Evolutionary conservation across 1,140 invertebrate genomes (phyloP).

Genomic region (Eueides isabella): DNA sequence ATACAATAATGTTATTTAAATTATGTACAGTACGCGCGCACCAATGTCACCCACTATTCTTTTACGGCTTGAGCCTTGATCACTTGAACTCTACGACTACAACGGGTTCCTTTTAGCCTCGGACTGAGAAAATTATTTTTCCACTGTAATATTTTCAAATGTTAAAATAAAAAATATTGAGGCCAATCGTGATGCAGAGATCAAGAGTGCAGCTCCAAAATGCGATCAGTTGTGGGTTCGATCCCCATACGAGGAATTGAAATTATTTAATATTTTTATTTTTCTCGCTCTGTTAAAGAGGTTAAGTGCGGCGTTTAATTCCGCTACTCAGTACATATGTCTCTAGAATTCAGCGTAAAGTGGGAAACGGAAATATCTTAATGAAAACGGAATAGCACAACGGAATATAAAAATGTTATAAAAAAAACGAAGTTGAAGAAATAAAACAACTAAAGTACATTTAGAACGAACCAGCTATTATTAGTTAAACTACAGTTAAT

Average conservation of each 20-base stretch:
- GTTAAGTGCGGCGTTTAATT: no score
- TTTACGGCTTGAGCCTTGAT: slow-evolving; percentile 63
- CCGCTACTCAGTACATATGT: no score
- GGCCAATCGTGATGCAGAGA: no score
- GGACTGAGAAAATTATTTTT: slow-evolving; percentile 25
- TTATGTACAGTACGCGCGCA: slow-evolving; percentile 56
- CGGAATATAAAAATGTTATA: neutral
- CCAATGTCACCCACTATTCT: slow-evolving; percentile 74
- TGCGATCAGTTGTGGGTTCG: no score
- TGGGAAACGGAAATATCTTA: no score
- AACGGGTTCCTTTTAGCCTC: slow-evolving; percentile 30
- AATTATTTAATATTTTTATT: no score
- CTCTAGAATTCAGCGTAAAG: no score
- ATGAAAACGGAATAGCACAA: no score
- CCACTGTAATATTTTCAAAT: neutral
- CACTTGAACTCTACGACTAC: slow-evolving; percentile 33
- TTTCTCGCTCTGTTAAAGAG: no score
- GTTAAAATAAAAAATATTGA: no score
- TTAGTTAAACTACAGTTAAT: slow-evolving; percentile 43
- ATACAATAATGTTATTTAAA: slow-evolving; percentile 68
- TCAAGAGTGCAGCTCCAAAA: no score
- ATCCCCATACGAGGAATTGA: no score
- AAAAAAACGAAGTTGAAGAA: neutral
- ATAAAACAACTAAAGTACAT: neutral
- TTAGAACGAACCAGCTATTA: neutral